These are phyloP conservation scores for Recurvirostra avosetta DNA, from an alignment of 2,113 vertebrate genomes.

Conservation along the genomic window DNA sequence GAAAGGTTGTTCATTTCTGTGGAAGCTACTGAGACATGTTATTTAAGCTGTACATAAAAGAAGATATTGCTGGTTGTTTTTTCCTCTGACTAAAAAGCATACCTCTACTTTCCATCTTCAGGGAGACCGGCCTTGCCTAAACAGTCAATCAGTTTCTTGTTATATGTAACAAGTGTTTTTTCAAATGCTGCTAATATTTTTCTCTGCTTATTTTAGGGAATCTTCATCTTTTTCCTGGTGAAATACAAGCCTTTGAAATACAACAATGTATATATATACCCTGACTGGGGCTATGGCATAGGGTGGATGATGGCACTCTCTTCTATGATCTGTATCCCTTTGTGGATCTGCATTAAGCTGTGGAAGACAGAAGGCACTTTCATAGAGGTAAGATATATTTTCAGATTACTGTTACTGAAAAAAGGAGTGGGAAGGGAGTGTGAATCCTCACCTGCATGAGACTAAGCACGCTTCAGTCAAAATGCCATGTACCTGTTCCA, in stretches of 20 bases:
- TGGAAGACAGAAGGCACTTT: slow-evolving; percentile 92
- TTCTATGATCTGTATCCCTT: slow-evolving; percentile 95
- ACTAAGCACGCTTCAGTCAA: not conserved
- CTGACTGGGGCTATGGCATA: slow-evolving; percentile 94
- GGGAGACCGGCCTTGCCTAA: not conserved
- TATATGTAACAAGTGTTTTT: not conserved
- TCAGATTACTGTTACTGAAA: not conserved
- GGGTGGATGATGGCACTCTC: slow-evolving; percentile 99
- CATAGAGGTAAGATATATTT: slow-evolving; percentile 78
- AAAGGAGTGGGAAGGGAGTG: not conserved
- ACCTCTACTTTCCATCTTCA: not conserved
- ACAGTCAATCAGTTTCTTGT: not conserved
- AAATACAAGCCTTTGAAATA: slow-evolving; percentile 98
- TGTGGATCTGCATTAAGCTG: slow-evolving; percentile 87
- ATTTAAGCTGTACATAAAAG: not conserved
- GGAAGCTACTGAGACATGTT: not conserved
- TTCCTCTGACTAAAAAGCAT: not conserved
- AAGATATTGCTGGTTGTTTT: not conserved
- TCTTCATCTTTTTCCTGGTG: slow-evolving; percentile 97
- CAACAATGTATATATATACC: slow-evolving; percentile 96
- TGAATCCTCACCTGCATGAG: not conserved
- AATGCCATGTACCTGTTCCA: too few relatives aligned
- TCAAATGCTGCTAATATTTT: not conserved
- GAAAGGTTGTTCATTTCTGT: not conserved
- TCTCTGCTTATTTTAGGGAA: slow-evolving; percentile 77